phyloP scores from a whole-genome alignment of 2,113 vertebrate genomes.

The Paedocypris sp. region DNA sequence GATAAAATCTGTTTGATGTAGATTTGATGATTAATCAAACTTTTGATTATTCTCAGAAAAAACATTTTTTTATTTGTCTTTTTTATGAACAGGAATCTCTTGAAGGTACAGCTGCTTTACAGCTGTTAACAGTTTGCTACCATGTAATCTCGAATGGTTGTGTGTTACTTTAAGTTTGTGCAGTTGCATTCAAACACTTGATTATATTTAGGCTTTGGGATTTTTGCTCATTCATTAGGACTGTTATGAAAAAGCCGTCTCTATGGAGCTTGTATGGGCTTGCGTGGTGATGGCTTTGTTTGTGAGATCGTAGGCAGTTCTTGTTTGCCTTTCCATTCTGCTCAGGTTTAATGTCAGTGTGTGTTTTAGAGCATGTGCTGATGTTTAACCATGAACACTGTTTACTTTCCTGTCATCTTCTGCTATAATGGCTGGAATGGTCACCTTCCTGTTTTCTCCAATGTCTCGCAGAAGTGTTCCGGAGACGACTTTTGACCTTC shows the following conservation, averaged over 20 bases:
- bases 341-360: constrained; percentile 1
- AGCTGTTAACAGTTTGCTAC: not conserved
- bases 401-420: not conserved
- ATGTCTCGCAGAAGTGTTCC: constrained; percentile 64
- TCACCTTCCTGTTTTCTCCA: not conserved
- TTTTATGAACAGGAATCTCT: no score
- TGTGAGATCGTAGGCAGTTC: not conserved
- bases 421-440: not conserved
- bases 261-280: no score
- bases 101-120: constrained; percentile 10
- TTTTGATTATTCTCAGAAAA: no score
- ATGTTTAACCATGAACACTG: not conserved
- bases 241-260: constrained; percentile 1
- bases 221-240: constrained; percentile 11
- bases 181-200: not conserved
- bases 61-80: no score
- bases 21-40: no score
- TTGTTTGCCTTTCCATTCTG: constrained; percentile 18
- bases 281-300: no score
- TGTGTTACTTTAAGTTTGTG: not conserved
- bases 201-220: not conserved
- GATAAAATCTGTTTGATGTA: no score
- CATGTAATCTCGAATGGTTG: not conserved
- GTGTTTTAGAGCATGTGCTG: not conserved
- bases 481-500: constrained; percentile 89